Evolutionary conservation across 1,140 invertebrate species (phyloP).

Genomic region (Calephelis nemesis): DNA sequence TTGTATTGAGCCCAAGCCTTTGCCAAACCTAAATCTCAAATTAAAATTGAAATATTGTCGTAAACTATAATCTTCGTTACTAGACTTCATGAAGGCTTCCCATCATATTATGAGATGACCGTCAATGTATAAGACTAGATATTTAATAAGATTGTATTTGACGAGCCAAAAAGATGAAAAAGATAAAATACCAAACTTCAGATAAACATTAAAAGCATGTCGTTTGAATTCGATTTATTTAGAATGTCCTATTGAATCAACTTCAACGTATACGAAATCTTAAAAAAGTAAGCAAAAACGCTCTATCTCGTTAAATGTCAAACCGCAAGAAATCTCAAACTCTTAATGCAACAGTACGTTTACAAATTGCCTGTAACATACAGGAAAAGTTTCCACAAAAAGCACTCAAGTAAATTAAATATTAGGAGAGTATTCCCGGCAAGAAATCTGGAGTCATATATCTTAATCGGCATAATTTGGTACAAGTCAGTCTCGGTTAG

Average conservation of each 20-base stretch:
- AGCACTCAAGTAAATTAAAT: constrained; percentile 77
- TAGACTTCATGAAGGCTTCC: too few species aligned
- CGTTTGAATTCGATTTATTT: background rate
- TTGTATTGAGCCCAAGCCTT: too few species aligned
- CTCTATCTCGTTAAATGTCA: constrained; percentile 48
- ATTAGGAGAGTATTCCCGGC: constrained; percentile 61
- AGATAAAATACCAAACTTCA: background rate
- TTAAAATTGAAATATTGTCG: too few species aligned
- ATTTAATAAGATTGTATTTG: too few species aligned
- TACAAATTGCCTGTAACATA: constrained; percentile 67
- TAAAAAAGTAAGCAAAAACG: constrained; percentile 30
- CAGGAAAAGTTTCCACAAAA: constrained; percentile 65
- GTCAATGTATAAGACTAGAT: too few species aligned
- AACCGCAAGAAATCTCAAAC: constrained; percentile 45
- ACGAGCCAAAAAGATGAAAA: background rate
- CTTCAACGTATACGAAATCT: constrained; percentile 5
- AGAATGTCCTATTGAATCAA: background rate
- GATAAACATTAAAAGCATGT: too few species aligned
- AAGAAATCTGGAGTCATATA: constrained; percentile 65
- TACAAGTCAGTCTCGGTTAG: constrained; percentile 58
- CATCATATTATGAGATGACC: too few species aligned
- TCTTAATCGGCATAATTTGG: constrained; percentile 78
- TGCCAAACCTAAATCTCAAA: too few species aligned
- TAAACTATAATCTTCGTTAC: too few species aligned
- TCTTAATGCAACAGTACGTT: constrained; percentile 59